Base-by-base conservation (phyloP, 2,888 invertebrate genomes). In the Caenorhabditis sp. region DNA sequence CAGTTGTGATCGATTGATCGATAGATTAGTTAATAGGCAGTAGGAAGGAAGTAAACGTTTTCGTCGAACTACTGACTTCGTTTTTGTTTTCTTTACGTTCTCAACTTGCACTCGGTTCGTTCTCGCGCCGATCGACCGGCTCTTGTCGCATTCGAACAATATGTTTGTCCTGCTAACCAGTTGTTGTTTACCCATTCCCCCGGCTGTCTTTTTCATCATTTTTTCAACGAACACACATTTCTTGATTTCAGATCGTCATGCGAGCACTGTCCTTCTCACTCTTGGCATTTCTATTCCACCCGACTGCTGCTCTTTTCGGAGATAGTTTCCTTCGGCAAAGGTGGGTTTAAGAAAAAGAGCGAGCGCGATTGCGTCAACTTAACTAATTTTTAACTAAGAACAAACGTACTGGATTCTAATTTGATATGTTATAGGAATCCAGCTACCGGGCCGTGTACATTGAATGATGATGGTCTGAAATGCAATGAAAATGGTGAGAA, bases 401-500 rank as follows among this genome's bases (percentile, higher is more conserved):
- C n/a, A n/a, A n/a, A n/a, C n/a, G n/a, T n/a, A n/a, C n/a, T n/a
- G n/a, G n/a, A n/a, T n/a, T n/a, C n/a, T n/a, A n/a, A n/a, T n/a
- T 24, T 50, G 27, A 4, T 32, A 30, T 7, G 11, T n/a, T 55
- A 53, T 7, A 73, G 73, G 26, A 58, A 48, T 37, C 79, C 79
- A 8, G 46, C 61, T 9, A 74, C 65, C n/a, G 81, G 81, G 7
- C 81, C 81, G 1, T 81, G 81, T 22, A 70, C 68, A 6, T 30
- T 81, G 13, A 81, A 77, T 26, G 59, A 80, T 22, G 58, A 77
- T 32, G 70, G 63, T n/a, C 48, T 76, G 39, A 85, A 83, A 27
- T 85, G 85, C 78, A 81, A 83, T 50, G 66, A 79, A 22, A 72
- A 81, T 45, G 83, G 82, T 81, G 13, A 15, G 11, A 32, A 7